Evolutionary conservation across 2,113 vertebrate species (phyloP), one percentile per base, ranked within the genome.

Genomic region (Pteronura brasiliensis): DNA sequence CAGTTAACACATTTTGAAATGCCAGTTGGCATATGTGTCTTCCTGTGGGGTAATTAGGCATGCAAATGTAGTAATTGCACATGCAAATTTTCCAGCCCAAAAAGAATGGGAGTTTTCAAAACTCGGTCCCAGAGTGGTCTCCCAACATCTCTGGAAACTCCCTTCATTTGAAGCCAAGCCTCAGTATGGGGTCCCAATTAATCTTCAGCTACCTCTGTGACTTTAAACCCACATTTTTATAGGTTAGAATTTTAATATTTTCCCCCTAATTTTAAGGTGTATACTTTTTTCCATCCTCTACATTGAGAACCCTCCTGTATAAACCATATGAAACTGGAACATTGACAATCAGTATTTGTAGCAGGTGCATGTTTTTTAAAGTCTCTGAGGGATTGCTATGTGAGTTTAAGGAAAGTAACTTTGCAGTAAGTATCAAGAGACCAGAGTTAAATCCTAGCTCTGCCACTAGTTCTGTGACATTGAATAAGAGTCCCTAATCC

Each of bases 1-100:
- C 71, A 90, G 69, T 95, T 96, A 97, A 96, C 90, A 95, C 47
- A 76, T 88, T 97, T 96, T 72, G 52, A 96, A 98, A 96, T 96
- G 88, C 92, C 92, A 97, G 0, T 79, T 97, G 96, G 97, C 90
- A 85, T 93, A 72, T 93, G 74, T 71, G n/a, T 90, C 90, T 97
- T 98, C 91, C 93, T 96, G 71, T 98, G 85, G 63, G 42, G 84
- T 97, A 96, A 93, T 97, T 97, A 93, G 57, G 83, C 80, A 96
- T 97, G 71, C 72, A 97, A 96, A 97, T 92, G 27, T 92, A 97
- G 42, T 90, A 96, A 97, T 85, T 84, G 76, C 39, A 92, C 47
- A 97, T 94, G 71, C 90, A 96, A 95, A 90, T 97, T 95, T 47
- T 34, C 71, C 31, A 94, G 80, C 55, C 80, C 65, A 18, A 84